These are phyloP conservation scores for Trididemnum nubilum DNA, from an alignment of 23 tunicate species.

Conservation along the genomic window DNA sequence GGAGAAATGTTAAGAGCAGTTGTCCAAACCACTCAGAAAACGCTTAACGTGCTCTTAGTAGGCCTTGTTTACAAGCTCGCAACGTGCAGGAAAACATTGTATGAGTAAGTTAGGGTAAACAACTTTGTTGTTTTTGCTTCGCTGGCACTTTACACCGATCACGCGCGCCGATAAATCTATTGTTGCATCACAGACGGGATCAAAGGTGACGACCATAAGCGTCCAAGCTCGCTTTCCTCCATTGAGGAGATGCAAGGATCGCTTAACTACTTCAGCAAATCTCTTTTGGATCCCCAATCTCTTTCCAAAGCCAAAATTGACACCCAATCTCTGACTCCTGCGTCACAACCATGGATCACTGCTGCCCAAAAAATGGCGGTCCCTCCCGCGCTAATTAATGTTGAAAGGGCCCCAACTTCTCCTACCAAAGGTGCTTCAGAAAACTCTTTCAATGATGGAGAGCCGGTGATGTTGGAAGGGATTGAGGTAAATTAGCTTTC, in stretches of 20 bases:
- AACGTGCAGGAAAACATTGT: conserved; percentile 24
- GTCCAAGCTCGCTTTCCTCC: conserved; percentile 90
- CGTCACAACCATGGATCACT: conserved; percentile 51
- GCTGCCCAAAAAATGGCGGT: conserved; percentile 58
- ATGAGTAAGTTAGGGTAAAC: conserved; percentile 13
- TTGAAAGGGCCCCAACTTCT: conserved; percentile 14
- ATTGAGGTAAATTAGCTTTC: conserved; percentile 36
- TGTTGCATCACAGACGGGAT: conserved; percentile 29
- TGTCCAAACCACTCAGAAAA: too few relatives aligned
- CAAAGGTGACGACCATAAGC: conserved; percentile 48
- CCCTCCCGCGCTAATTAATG: conserved; percentile 20
- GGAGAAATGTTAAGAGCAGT: too few relatives aligned
- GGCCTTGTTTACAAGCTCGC: conserved; percentile 9
- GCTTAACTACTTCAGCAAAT: conserved; percentile 76
- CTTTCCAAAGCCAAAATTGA: conserved; percentile 5
- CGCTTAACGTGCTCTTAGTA: neutral
- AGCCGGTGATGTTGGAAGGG: conserved; percentile 40
- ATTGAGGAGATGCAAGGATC: conserved; percentile 92
- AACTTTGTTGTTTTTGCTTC: neutral
- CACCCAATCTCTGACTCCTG: neutral
- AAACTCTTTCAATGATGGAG: neutral
- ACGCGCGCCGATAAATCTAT: neutral
- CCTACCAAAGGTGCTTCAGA: neutral
- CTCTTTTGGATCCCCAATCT: conserved; percentile 48
- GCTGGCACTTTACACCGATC: neutral